Percentiles rank a stretch among this genome's conserved stretches.
phyloP scores from a whole-genome alignment of 2,888 invertebrate species.

The Trissolcus brochymenae region DNA sequence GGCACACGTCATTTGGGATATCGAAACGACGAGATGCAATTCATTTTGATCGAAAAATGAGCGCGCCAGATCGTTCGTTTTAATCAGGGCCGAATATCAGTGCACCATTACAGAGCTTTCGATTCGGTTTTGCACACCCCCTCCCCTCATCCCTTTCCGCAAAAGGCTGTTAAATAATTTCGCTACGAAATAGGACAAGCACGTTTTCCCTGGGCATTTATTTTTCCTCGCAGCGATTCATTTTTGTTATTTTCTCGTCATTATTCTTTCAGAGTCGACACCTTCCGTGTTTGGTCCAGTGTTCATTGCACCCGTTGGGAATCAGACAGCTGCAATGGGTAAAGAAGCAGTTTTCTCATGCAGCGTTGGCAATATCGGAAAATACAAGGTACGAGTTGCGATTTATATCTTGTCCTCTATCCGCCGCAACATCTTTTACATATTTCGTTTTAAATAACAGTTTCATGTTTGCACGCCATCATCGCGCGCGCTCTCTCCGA shows the following conservation, averaged over 20 bases:
- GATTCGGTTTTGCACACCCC: conserved; percentile 23
- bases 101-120: conserved; percentile 48
- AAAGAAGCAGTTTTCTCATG: conserved; percentile 73
- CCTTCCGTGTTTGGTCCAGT: conserved; percentile 64
- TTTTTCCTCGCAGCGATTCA: conserved; percentile 56
- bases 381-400: conserved; percentile 69
- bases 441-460: conserved; percentile 53
- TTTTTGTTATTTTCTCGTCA: conserved; percentile 58
- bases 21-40: conserved; percentile 52
- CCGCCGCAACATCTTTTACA: conserved; percentile 51
- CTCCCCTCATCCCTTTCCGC: neutral
- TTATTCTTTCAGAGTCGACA: conserved; percentile 68
- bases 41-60: conserved; percentile 52
- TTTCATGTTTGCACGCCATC: conserved; percentile 28
- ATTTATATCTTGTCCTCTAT: conserved; percentile 56
- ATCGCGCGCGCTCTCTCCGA: conserved; percentile 7
- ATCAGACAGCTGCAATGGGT: conserved; percentile 74
- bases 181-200: conserved; percentile 54
- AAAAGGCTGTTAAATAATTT: conserved; percentile 55
- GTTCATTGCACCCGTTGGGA: conserved; percentile 72
- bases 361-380: conserved; percentile 74
- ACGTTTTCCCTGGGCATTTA: conserved; percentile 57
- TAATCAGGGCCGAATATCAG: conserved; percentile 54
- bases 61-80: conserved; percentile 52
- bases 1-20: conserved; percentile 48